These are phyloP conservation scores for Drosophila anceps DNA, from an alignment of 2,888 invertebrate genomes.

Conservation along the genomic window DNA sequence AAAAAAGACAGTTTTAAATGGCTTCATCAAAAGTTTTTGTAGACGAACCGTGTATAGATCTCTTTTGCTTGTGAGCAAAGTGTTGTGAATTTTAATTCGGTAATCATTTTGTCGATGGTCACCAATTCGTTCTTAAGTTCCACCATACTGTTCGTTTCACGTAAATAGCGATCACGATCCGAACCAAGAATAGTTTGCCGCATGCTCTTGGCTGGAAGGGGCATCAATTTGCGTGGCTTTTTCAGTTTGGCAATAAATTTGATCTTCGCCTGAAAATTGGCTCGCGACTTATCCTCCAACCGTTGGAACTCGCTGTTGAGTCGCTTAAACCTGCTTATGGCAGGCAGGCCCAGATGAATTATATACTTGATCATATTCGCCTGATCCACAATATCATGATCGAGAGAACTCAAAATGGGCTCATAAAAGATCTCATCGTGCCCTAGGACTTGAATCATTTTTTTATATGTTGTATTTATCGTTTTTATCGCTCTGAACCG, in stretches of 20 bases:
- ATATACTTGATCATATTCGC: constrained; percentile 81
- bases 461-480: constrained; percentile 81
- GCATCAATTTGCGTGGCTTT: background rate
- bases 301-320: constrained; percentile 72
- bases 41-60: constrained; percentile 80
- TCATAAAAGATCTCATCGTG: constrained; percentile 84
- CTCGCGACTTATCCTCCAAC: constrained; percentile 73
- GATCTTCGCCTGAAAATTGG: constrained; percentile 47
- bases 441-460: constrained; percentile 77
- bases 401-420: constrained; percentile 82
- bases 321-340: constrained; percentile 72
- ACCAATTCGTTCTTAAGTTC: constrained; percentile 72
- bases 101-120: constrained; percentile 78
- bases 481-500: constrained; percentile 81
- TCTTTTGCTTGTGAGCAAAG: constrained; percentile 81
- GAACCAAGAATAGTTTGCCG: background rate
- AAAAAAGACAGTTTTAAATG: background rate
- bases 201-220: constrained; percentile 16
- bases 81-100: constrained; percentile 80
- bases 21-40: too few species aligned
- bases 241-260: background rate
- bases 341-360: constrained; percentile 82
- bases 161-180: constrained; percentile 75
- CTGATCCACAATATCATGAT: constrained; percentile 83
- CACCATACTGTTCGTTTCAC: constrained; percentile 83